These are phyloP conservation scores for Acanthochromis polyacanthus DNA, from an alignment of 2,113 vertebrate species.

Conservation along the genomic window DNA sequence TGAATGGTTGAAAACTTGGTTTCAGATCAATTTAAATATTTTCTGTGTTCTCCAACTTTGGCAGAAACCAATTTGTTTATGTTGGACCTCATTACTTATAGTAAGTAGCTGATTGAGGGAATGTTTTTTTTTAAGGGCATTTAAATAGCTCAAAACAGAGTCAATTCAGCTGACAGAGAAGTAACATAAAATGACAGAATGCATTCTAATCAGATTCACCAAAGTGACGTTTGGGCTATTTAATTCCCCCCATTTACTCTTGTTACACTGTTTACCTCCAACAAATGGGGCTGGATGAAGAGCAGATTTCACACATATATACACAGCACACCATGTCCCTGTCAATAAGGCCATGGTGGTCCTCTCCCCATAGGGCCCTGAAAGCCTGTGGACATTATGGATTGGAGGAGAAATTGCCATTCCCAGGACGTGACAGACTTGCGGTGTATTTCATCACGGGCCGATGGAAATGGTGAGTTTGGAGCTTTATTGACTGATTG, in stretches of 20 bases:
- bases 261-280: conserved; percentile 49
- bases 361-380: conserved; percentile 19
- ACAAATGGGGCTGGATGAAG: conserved; percentile 16
- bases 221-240: conserved; percentile 7
- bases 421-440: conserved; percentile 51
- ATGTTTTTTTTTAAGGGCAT: not conserved
- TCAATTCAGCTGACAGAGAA: conserved; percentile 10
- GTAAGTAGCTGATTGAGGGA: not conserved
- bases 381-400: conserved; percentile 44
- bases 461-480: conserved; percentile 21
- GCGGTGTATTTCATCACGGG: conserved; percentile 36
- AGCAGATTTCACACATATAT: conserved; percentile 12
- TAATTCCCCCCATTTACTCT: conserved; percentile 25
- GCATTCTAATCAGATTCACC: not conserved
- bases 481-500: conserved; percentile 51
- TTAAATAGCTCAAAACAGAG: not conserved
- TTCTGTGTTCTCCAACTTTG: not conserved
- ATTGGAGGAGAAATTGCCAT: conserved; percentile 54
- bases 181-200: not conserved
- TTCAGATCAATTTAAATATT: too few species aligned
- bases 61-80: not conserved
- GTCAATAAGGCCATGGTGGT: conserved; percentile 30
- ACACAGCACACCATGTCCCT: conserved; percentile 10
- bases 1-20: not conserved
- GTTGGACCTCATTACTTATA: not conserved